Conservation (phyloP, 2,888 invertebrate species). For the Callyntrura guangdongensis region DNA sequence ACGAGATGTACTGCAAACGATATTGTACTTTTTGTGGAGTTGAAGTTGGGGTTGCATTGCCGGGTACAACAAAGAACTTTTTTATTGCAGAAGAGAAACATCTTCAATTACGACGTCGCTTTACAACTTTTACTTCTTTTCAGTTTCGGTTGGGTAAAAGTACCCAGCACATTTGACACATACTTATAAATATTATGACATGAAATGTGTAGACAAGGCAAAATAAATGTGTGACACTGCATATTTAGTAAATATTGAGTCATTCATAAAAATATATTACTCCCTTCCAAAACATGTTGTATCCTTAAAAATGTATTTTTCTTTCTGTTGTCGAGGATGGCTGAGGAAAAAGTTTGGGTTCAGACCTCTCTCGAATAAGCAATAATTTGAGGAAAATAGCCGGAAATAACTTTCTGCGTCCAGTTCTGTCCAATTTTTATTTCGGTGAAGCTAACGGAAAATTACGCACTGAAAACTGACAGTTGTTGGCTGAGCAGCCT, state of each 20-base stretch:
- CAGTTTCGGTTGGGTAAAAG: neutral
- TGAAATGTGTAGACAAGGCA: neutral
- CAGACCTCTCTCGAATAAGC: neutral
- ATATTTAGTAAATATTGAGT: conserved; percentile 7
- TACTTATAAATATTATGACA: conserved; percentile 6
- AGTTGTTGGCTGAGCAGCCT: conserved; percentile 18
- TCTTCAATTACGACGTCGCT: conserved; percentile 8
- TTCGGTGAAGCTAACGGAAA: conserved; percentile 15
- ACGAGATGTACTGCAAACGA: neutral
- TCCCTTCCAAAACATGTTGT: neutral
- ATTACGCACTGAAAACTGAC: conserved; percentile 21
- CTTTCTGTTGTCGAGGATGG: neutral
- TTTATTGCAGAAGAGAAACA: neutral
- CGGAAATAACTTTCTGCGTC: neutral
- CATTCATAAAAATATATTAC: neutral
- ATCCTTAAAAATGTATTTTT: neutral
- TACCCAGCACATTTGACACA: neutral
- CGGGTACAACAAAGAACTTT: neutral
- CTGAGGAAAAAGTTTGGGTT: neutral
- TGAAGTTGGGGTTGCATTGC: neutral
- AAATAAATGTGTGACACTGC: conserved; percentile 9
- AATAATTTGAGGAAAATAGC: neutral
- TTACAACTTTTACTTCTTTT: neutral
- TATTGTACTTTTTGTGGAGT: neutral
- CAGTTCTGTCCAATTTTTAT: neutral